A percentile compares a stretch with the other conserved stretches of the same genome.
These are phyloP conservation scores for Zenarchopterus dispar DNA, from an alignment of 2,797 vertebrate species.

Conservation along the genomic window DNA sequence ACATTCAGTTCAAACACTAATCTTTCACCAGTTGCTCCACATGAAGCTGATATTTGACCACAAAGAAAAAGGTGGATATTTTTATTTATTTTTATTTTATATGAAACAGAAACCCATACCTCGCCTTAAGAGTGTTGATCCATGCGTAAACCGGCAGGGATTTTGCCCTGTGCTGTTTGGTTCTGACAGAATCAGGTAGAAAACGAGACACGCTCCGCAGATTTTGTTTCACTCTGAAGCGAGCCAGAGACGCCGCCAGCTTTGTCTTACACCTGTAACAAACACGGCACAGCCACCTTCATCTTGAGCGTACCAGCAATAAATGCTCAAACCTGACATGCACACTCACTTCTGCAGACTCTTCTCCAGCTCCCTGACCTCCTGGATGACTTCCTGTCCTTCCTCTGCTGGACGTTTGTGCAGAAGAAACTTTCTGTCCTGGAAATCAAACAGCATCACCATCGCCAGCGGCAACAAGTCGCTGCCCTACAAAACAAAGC, in stretches of 20 bases:
- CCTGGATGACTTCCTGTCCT: constrained; percentile 70
- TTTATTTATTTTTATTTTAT: background rate
- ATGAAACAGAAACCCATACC: constrained; percentile 57
- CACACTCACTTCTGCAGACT: constrained; percentile 83
- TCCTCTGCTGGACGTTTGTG: constrained; percentile 66
- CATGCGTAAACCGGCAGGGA: constrained; percentile 87
- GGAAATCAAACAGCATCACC: constrained; percentile 94
- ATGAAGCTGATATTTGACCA: too few relatives aligned
- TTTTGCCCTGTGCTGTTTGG: constrained; percentile 84
- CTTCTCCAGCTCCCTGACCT: constrained; percentile 85
- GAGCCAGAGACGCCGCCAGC: constrained; percentile 90
- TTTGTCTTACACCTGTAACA: constrained; percentile 87
- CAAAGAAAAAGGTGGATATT: too few relatives aligned
- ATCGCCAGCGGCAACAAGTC: constrained; percentile 88
- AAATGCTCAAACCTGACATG: background rate
- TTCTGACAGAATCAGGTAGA: constrained; percentile 84
- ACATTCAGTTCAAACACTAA: background rate
- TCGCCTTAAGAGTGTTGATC: constrained; percentile 85
- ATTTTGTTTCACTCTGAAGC: constrained; percentile 87
- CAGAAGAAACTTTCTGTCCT: constrained; percentile 86
- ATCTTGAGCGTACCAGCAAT: background rate
- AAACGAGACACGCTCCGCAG: constrained; percentile 86
- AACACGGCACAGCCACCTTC: background rate
- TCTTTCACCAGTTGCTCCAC: too few relatives aligned
- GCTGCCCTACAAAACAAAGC: constrained; percentile 78